A percentile compares a stretch with the other conserved stretches of the same genome.
These are phyloP conservation scores for Gambusia holbrooki DNA, from an alignment of 2,113 vertebrate genomes.

Conservation along the genomic window DNA sequence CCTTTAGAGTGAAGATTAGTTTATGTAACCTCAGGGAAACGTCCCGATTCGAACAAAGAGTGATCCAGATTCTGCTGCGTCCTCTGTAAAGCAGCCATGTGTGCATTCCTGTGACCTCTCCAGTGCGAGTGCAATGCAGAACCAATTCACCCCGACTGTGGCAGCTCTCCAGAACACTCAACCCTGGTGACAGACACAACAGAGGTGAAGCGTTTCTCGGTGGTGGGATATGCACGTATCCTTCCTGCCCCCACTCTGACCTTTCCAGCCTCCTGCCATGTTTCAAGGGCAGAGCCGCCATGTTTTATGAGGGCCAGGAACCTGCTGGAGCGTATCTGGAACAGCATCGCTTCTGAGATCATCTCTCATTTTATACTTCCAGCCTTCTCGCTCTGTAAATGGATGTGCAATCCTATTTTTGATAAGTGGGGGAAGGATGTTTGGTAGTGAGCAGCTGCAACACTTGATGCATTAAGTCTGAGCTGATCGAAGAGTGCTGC, in stretches of 20 bases:
- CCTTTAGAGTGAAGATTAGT: not conserved
- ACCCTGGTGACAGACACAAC: slow-evolving; percentile 11
- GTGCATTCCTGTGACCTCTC: not conserved
- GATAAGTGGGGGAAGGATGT: not conserved
- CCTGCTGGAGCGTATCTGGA: not conserved
- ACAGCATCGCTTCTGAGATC: not conserved
- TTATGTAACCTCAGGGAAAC: not conserved
- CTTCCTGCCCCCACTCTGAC: not conserved
- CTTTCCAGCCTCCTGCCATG: slow-evolving; percentile 10
- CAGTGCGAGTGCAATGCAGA: not conserved
- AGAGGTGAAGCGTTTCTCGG: not conserved
- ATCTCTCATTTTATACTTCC: not conserved
- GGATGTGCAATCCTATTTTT: not conserved
- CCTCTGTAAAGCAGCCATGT: not conserved
- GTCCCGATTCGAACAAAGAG: not conserved
- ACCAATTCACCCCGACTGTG: not conserved
- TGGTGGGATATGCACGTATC: slow-evolving; percentile 5
- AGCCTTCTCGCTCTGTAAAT: not conserved
- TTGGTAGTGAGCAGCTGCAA: not conserved
- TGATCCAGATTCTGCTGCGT: not conserved
- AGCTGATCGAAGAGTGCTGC: not conserved
- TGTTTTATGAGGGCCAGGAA: not conserved
- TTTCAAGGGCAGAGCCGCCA: slow-evolving; percentile 39
- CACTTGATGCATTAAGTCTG: not conserved
- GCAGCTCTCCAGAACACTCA: not conserved